Evolutionary conservation across 2,888 invertebrate species (phyloP), one percentile per base, ranked within the genome.

Genomic region (Megalurothrips usitatus): DNA sequence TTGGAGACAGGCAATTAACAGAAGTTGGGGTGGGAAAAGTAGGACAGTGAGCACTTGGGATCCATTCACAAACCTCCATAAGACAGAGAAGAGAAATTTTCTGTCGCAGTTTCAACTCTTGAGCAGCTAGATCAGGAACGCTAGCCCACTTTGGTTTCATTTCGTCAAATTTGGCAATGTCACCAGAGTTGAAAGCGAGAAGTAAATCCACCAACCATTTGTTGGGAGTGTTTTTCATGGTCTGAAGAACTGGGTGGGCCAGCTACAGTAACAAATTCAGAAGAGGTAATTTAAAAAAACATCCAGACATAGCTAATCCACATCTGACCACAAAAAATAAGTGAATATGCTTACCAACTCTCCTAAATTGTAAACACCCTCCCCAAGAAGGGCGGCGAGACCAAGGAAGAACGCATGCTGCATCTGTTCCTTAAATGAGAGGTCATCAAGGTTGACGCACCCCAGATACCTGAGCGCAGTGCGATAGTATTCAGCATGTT

Each of bases 281-380:
- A 79, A 6, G 79, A 58, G 81, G 43, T 1, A 23, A 48, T 47
- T 48, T 26, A 81, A 78, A 58, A 48, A 49, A 80, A 14, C 79
- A 47, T 23, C 23, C 17, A 81, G 48, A 81, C 34, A 78, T n/a
- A 81, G 78, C 79, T 8, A 23, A 78, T 58, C 49, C 2, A 26
- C 52, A 19, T 79, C 78, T 26, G 1, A 49, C 43, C 47, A 81
- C 49, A 81, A 26, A 10, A 28, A 12, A 17, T 28, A n/a, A 17
- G 0, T 81, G 34, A 34, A 80, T 2, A 28, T 58, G 81, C 87
- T 87, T 85, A 94, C 94, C 87, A 99, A 89, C 87, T 99, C 99
- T 0, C 98, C 99, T 84, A 99, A 92, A 87, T 99, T 99, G 87
- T 98, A 99, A 28, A 99, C 96, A 34, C 94, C 95, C 85, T 97